Evolutionary conservation across 1,140 invertebrate genomes (phyloP), one percentile per base, ranked within the genome.

Genomic region (Harpegnathos saltator): DNA sequence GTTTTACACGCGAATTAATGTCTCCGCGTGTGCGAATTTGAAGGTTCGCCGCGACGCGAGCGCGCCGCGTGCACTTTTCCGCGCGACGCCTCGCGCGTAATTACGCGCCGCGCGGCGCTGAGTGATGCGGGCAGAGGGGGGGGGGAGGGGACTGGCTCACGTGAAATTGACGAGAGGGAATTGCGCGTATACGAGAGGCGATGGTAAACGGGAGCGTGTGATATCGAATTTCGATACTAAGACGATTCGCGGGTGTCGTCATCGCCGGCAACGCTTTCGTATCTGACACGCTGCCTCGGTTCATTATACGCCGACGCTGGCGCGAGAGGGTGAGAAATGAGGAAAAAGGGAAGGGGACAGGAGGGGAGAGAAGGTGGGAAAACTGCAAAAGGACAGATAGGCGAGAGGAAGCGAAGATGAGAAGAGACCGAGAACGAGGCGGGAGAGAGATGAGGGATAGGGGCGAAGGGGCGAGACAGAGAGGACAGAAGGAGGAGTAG

Each of bases 161-260:
- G n/a, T 48, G 61, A 62, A 83, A 77, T 54, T 75, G 65, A 58
- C 69, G 50, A 83, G 72, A 58, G 29, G 72, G 58, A 62, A 83
- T 75, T 54, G 81, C 19, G 72, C 50, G 71, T 14, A 44, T 63
- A 83, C 29, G 61, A 77, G 61, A 77, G 44, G 78, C 52, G 65
- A 38, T n/a, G 29, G 44, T 61, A 52, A 63, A 63, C 68, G 68
- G 26, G 24, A 74, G 74, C 29, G 68, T 44, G 50, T 29, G 75
- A 82, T 88, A 88, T 88, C 81, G 86, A 88, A 77, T 88, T 88
- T 82, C 75, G 59, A 85, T 85, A 71, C 72, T 71, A 86, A 88
- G 71, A 86, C 66, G 66, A 78, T 81, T 86, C 81, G n/a, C n/a
- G 50, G 77, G 77, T 74, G 59, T 63, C 68, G 72, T 84, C 58